Conservation (phyloP, 1,140 invertebrate species). For the Neodiprion pinetum region DNA sequence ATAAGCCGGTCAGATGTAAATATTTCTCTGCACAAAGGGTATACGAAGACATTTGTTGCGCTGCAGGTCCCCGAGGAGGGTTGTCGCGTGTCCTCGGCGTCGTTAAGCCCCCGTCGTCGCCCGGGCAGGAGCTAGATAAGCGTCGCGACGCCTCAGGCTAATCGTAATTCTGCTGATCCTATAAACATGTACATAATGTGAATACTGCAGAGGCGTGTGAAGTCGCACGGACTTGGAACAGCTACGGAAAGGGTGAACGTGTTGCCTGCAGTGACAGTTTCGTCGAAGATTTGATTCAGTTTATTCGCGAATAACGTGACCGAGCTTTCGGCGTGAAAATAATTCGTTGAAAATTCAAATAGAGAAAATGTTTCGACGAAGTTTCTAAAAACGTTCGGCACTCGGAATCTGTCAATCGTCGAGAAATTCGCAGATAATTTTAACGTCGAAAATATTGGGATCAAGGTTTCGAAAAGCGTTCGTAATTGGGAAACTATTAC, state of each 20-base stretch:
- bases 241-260: too few species aligned
- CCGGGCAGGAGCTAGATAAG: background rate
- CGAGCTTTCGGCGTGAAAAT: too few species aligned
- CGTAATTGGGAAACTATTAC: too few species aligned
- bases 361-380: too few species aligned
- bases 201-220: background rate
- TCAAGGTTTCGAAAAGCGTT: too few species aligned
- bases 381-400: too few species aligned
- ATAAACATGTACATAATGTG: too few species aligned
- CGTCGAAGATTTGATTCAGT: background rate
- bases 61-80: background rate
- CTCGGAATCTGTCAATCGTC: too few species aligned
- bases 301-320: background rate
- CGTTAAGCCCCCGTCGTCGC: background rate
- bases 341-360: too few species aligned
- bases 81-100: constrained; percentile 2
- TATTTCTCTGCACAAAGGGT: background rate
- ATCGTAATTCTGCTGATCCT: background rate
- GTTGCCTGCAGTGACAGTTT: background rate
- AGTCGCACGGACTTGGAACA: too few species aligned
- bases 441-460: too few species aligned
- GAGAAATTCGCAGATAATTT: too few species aligned
- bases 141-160: background rate
- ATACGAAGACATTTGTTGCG: background rate
- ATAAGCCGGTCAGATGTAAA: background rate